Conservation (phyloP, 2,797 vertebrate genomes). For the Poeciliopsis gracilis region DNA sequence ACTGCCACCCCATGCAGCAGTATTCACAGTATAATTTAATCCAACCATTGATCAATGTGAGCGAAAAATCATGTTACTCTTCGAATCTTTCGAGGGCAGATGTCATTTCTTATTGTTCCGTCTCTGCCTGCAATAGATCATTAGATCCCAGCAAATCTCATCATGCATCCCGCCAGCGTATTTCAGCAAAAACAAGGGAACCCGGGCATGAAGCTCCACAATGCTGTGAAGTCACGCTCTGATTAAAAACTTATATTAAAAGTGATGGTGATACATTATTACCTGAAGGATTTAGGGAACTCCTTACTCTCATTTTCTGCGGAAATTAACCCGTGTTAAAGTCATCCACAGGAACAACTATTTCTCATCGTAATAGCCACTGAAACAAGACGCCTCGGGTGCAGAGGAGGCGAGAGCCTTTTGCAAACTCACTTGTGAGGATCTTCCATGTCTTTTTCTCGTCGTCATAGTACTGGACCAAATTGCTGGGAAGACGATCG, state of each 20-base stretch:
- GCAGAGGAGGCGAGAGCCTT: slow-evolving; percentile 27
- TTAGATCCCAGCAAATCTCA: slow-evolving; percentile 95
- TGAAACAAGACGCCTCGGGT: slow-evolving; percentile 58
- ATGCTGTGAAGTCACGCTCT: slow-evolving; percentile 98
- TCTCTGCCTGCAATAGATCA: slow-evolving; percentile 86
- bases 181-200: slow-evolving; percentile 95
- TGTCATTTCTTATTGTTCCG: slow-evolving; percentile 85
- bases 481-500: slow-evolving; percentile 98
- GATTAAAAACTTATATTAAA: slow-evolving; percentile 99
- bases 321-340: slow-evolving; percentile 78
- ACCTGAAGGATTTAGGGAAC: slow-evolving; percentile 89
- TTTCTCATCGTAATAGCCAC: slow-evolving; percentile 70
- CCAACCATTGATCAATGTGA: slow-evolving; percentile 38
- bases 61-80: slow-evolving; percentile 45
- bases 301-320: slow-evolving; percentile 76
- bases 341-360: slow-evolving; percentile 76
- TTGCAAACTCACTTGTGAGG: slow-evolving; percentile 94
- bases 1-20: slow-evolving; percentile 11
- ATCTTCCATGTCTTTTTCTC: slow-evolving; percentile 99
- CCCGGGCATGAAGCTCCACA: slow-evolving; percentile 93
- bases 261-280: slow-evolving; percentile 99
- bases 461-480: slow-evolving; percentile 99
- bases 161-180: slow-evolving; percentile 87
- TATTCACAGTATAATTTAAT: slow-evolving; percentile 38
- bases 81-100: slow-evolving; percentile 62